These are phyloP conservation scores for Thaumatotibia leucotreta DNA, from an alignment of 1,140 invertebrate species.

Conservation along the genomic window DNA sequence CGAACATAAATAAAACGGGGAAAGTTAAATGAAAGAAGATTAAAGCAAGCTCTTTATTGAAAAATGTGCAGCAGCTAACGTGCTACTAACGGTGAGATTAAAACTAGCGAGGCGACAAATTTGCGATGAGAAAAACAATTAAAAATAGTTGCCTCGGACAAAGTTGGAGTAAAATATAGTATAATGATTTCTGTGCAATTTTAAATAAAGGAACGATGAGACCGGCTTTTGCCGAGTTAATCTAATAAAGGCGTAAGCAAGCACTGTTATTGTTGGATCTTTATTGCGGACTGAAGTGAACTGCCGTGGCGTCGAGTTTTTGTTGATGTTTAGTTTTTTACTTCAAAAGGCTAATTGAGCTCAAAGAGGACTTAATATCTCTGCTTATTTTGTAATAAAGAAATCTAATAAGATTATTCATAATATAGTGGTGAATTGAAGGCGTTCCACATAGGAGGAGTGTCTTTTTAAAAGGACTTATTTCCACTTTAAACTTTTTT, in stretches of 20 bases:
- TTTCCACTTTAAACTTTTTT: no score
- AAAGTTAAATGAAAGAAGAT: neutral
- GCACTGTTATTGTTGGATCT: conserved; percentile 26
- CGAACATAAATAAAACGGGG: neutral
- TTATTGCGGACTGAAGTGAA: conserved; percentile 6
- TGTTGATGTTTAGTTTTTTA: conserved; percentile 10
- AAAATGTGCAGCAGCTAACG: neutral
- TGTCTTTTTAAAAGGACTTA: no score
- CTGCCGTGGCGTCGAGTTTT: neutral
- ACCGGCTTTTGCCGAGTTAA: conserved; percentile 32
- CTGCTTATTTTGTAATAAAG: no score
- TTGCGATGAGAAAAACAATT: neutral
- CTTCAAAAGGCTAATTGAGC: neutral
- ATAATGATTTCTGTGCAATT: conserved; percentile 14
- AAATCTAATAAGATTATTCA: neutral
- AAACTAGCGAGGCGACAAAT: neutral
- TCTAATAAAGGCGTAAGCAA: conserved; percentile 22
- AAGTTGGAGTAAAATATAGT: neutral
- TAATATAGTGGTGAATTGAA: no score
- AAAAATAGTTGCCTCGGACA: neutral
- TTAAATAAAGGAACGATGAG: conserved; percentile 34
- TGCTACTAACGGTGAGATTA: neutral
- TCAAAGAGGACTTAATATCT: no score
- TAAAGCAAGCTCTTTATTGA: neutral
- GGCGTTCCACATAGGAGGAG: neutral